Evolutionary conservation across 2,797 vertebrate species (phyloP).

Genomic region (Sebastes melanostomus): DNA sequence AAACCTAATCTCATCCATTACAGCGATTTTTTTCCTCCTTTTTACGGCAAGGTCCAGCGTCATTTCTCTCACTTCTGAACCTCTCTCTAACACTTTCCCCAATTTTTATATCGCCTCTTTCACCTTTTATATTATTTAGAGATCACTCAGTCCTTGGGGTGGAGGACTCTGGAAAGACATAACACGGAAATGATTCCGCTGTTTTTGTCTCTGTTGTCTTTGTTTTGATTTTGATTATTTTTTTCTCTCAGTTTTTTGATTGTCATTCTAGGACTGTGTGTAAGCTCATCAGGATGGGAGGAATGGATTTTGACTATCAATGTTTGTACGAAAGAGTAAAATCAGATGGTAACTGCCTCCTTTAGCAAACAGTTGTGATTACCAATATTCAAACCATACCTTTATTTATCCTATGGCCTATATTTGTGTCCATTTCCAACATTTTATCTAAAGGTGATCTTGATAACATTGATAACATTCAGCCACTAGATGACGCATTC

Average conservation of each 20-base stretch:
- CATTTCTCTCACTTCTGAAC: constrained; percentile 10
- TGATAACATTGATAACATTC: no score
- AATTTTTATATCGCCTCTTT: not conserved
- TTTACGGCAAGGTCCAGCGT: not conserved
- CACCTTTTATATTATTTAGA: constrained; percentile 7
- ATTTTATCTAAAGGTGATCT: not conserved
- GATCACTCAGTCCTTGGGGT: not conserved
- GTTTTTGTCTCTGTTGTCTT: not conserved
- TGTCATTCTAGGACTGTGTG: not conserved
- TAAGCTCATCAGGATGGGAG: constrained; percentile 3
- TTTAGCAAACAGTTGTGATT: not conserved
- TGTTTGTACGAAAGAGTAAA: not conserved
- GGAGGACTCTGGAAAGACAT: not conserved
- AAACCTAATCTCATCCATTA: constrained; percentile 32
- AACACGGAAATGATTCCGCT: not conserved
- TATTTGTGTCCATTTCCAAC: not conserved
- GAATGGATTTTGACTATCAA: constrained; percentile 3
- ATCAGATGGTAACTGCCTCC: not conserved
- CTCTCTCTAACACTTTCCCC: not conserved
- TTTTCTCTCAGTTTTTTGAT: constrained; percentile 1
- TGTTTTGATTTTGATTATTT: not conserved
- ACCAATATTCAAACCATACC: not conserved
- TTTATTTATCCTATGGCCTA: not conserved
- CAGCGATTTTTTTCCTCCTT: constrained; percentile 6
- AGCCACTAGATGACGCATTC: no score